Evolutionary conservation across 2,888 invertebrate species (phyloP).

Genomic region (Acrobasis consociella): DNA sequence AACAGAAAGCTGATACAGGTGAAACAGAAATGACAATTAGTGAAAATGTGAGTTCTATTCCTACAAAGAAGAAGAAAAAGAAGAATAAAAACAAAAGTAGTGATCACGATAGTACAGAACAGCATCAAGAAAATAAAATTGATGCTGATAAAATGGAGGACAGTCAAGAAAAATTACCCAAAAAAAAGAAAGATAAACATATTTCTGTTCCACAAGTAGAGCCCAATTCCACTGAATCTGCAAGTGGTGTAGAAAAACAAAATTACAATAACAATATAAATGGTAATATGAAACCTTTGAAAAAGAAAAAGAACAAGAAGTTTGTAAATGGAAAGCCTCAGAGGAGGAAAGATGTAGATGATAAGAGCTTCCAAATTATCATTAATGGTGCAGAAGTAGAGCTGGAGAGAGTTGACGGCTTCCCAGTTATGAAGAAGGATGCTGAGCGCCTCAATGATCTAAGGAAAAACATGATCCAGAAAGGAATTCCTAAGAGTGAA

Average conservation of each 20-base stretch:
- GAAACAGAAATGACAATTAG: neutral
- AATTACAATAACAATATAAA: constrained; percentile 36
- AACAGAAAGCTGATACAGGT: neutral
- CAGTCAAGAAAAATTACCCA: constrained; percentile 17
- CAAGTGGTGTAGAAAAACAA: neutral
- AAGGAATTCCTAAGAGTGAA: constrained; percentile 86
- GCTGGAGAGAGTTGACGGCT: constrained; percentile 86
- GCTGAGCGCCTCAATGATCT: constrained; percentile 84
- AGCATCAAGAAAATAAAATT: constrained; percentile 1
- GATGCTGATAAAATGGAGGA: neutral
- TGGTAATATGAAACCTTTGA: constrained; percentile 33
- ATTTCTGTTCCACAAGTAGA: constrained; percentile 29
- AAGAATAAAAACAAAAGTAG: constrained; percentile 27
- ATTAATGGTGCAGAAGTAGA: constrained; percentile 86
- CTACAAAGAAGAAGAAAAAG: constrained; percentile 40
- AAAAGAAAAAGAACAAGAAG: constrained; percentile 49
- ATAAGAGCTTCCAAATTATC: constrained; percentile 75
- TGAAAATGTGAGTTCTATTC: neutral
- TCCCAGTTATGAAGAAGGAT: constrained; percentile 88
- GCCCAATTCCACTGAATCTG: neutral
- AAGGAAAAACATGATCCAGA: constrained; percentile 84
- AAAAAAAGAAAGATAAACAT: constrained; percentile 47
- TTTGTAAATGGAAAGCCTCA: constrained; percentile 55
- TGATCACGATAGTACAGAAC: neutral
- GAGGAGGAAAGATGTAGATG: constrained; percentile 71